Evolutionary conservation across 2,888 invertebrate genomes (phyloP).

Genomic region (Caenorhabditis virilis): DNA sequence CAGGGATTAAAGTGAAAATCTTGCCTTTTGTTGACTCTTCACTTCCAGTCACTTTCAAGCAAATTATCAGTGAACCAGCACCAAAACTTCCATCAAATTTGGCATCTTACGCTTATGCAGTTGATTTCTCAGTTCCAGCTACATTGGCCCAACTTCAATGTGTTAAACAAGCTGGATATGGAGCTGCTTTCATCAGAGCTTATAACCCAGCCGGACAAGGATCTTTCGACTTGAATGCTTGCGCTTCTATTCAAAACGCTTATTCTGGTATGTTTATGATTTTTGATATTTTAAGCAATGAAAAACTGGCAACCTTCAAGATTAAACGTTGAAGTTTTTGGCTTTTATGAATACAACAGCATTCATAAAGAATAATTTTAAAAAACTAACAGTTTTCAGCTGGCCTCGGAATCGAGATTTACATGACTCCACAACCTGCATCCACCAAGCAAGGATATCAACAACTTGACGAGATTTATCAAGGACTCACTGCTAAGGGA

Average conservation of each 20-base stretch:
- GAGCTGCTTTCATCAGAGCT: constrained; percentile 36
- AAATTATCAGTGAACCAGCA: constrained; percentile 24
- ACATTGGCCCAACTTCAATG: constrained; percentile 21
- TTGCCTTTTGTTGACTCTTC: constrained; percentile 34
- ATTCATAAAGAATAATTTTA: too few species aligned
- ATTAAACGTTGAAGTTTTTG: too few species aligned
- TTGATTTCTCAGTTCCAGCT: constrained; percentile 33
- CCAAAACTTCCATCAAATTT: constrained; percentile 30
- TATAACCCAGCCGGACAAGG: constrained; percentile 46
- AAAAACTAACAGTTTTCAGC: too few species aligned
- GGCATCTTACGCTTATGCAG: constrained; percentile 33
- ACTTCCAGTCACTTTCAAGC: constrained; percentile 19
- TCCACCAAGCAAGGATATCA: constrained; percentile 39
- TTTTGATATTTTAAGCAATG: too few species aligned
- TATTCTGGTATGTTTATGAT: too few species aligned
- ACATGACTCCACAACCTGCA: constrained; percentile 52
- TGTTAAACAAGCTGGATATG: constrained; percentile 31
- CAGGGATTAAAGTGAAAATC: constrained; percentile 11
- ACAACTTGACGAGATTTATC: constrained; percentile 50
- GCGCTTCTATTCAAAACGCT: constrained; percentile 41
- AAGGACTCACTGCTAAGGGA: constrained; percentile 40
- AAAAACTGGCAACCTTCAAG: too few species aligned
- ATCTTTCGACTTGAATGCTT: constrained; percentile 39
- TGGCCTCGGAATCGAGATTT: constrained; percentile 48
- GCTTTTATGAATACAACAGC: too few species aligned